phyloP scores from a whole-genome alignment of 37 sponge, comb jelly and placozoan genomes.

The Ianthella basta region DNA sequence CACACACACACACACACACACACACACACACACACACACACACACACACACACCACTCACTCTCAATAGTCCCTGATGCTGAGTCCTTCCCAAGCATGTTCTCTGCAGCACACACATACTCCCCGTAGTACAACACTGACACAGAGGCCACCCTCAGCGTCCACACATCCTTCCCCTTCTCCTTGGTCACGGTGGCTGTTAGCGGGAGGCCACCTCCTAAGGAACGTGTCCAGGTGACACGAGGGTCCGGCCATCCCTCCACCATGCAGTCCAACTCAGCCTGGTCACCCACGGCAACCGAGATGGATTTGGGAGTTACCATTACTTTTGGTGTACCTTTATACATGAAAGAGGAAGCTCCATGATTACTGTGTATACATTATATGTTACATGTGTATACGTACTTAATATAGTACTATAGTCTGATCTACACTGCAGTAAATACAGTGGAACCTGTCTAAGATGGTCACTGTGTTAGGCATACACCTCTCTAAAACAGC shows the following conservation, averaged over 20 bases:
- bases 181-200: neutral
- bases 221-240: neutral
- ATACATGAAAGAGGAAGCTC: neutral
- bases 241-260: neutral
- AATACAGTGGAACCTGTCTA: too few relatives aligned
- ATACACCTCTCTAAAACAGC: too few relatives aligned
- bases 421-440: too few relatives aligned
- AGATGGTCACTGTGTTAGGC: too few relatives aligned
- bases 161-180: neutral
- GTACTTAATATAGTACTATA: too few relatives aligned
- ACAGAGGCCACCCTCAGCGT: neutral
- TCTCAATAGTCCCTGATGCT: too few relatives aligned
- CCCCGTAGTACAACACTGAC: neutral
- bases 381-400: too few relatives aligned
- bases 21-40: too few relatives aligned
- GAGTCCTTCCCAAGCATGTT: neutral
- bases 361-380: neutral
- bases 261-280: neutral
- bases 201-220: neutral
- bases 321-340: neutral
- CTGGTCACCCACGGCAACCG: neutral
- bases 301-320: neutral
- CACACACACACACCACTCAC: too few relatives aligned
- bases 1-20: too few relatives aligned
- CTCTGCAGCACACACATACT: neutral